Evolutionary conservation across 2,797 vertebrate genomes (phyloP).

Genomic region (Eupleurogrammus muticus): DNA sequence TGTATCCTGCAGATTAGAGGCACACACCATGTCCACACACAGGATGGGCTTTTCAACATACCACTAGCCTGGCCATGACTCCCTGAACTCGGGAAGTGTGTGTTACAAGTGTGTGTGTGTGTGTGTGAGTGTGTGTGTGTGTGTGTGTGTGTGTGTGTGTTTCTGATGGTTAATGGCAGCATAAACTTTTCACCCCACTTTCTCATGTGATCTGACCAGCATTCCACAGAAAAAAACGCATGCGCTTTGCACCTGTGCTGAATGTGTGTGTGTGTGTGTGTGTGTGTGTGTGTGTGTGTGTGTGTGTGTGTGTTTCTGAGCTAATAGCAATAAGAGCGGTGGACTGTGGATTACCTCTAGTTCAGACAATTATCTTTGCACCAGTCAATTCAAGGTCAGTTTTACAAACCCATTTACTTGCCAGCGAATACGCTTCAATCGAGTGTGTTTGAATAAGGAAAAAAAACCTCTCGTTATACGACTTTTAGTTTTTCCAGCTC

Average conservation of each 20-base stretch:
- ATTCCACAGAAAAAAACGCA: conserved; percentile 61
- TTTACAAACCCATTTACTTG: conserved; percentile 64
- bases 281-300: conserved; percentile 18
- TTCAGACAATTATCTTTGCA: conserved; percentile 72
- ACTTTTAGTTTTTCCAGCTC: conserved; percentile 14
- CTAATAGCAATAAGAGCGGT: conserved; percentile 66
- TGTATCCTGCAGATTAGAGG: conserved; percentile 76
- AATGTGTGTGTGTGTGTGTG: conserved; percentile 26
- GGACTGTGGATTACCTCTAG: conserved; percentile 70
- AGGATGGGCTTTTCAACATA: conserved; percentile 76
- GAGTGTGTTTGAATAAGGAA: conserved; percentile 40
- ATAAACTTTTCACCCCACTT: conserved; percentile 78
- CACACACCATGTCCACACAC: conserved; percentile 58
- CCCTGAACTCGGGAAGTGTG: conserved; percentile 63
- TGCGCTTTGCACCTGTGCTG: conserved; percentile 49
- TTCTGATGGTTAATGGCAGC: conserved; percentile 59
- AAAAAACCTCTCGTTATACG: conserved; percentile 9
- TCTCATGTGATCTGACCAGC: conserved; percentile 69
- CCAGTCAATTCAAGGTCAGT: conserved; percentile 70
- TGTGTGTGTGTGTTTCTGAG: conserved; percentile 38
- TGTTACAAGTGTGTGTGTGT: conserved; percentile 31
- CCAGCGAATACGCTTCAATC: conserved; percentile 48
- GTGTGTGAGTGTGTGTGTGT: conserved; percentile 14
- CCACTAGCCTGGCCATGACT: conserved; percentile 69
- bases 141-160: conserved; percentile 24